These are phyloP conservation scores for Brenthis hecate DNA, from an alignment of 2,888 invertebrate genomes.

Conservation along the genomic window DNA sequence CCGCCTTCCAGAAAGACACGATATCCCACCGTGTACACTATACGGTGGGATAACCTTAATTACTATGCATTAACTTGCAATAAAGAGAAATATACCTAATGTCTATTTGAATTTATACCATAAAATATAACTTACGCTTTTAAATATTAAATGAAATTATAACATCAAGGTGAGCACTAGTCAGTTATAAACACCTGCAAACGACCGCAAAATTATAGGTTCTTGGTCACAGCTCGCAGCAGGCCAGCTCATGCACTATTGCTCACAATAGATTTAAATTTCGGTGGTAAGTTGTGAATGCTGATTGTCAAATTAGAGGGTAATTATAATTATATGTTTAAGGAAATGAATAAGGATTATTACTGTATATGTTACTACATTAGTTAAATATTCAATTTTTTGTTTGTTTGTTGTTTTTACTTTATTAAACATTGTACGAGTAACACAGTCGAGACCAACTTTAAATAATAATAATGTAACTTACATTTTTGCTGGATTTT, in stretches of 20 bases:
- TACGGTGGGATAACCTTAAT: conserved; percentile 14
- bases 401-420: no score
- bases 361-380: conserved; percentile 9
- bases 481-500: no score
- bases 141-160: conserved; percentile 46
- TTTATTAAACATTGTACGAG: no score
- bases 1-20: no score
- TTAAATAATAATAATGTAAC: no score
- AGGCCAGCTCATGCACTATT: conserved; percentile 50
- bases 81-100: conserved; percentile 5
- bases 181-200: conserved; percentile 63
- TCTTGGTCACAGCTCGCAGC: conserved; percentile 55
- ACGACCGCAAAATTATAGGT: conserved; percentile 76
- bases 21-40: not conserved
- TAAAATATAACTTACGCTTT: conserved; percentile 21
- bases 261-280: conserved; percentile 59
- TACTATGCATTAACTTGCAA: conserved; percentile 43
- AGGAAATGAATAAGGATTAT: conserved; percentile 32
- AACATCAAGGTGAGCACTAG: conserved; percentile 54
- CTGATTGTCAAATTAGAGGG: conserved; percentile 78
- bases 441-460: no score
- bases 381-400: no score
- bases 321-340: conserved; percentile 67
- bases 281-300: conserved; percentile 54
- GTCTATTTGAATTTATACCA: not conserved